Evolutionary conservation across 2,888 invertebrate genomes (phyloP).

Genomic region (Chloroclystis v-ata): DNA sequence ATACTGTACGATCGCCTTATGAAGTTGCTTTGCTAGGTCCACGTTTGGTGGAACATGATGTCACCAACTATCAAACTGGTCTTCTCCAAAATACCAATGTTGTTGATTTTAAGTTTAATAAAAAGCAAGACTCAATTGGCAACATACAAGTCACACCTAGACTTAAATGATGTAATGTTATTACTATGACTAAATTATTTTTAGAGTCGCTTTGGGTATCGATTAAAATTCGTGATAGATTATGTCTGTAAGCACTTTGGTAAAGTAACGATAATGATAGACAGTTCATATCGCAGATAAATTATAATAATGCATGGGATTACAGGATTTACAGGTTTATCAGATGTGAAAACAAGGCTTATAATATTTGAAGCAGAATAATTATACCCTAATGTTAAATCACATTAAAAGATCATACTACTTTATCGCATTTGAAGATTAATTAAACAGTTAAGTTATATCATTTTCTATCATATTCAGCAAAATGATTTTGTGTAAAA

Average conservation of each 20-base stretch:
- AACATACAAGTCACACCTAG: constrained; percentile 53
- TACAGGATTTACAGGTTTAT: constrained; percentile 1
- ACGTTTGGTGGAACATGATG: not conserved
- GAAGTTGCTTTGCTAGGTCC: not conserved
- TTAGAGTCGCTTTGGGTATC: constrained; percentile 26
- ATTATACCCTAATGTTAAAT: not conserved
- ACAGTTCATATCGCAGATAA: not conserved
- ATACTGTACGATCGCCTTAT: not conserved
- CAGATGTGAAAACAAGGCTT: not conserved
- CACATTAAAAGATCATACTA: too few species aligned
- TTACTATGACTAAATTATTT: constrained; percentile 58
- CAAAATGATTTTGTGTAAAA: too few species aligned
- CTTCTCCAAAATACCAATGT: constrained; percentile 18
- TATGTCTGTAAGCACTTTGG: not conserved
- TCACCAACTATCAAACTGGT: constrained; percentile 5
- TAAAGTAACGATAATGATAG: not conserved
- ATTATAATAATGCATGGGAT: constrained; percentile 1
- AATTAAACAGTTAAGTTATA: too few species aligned
- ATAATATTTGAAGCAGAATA: not conserved
- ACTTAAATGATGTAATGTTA: constrained; percentile 54
- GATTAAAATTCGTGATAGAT: not conserved
- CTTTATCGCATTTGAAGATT: too few species aligned
- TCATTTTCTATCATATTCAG: too few species aligned
- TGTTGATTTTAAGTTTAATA: constrained; percentile 27
- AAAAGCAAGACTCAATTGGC: constrained; percentile 43